Conservation (phyloP, 2,797 vertebrate genomes). For the Spinus pinus region DNA sequence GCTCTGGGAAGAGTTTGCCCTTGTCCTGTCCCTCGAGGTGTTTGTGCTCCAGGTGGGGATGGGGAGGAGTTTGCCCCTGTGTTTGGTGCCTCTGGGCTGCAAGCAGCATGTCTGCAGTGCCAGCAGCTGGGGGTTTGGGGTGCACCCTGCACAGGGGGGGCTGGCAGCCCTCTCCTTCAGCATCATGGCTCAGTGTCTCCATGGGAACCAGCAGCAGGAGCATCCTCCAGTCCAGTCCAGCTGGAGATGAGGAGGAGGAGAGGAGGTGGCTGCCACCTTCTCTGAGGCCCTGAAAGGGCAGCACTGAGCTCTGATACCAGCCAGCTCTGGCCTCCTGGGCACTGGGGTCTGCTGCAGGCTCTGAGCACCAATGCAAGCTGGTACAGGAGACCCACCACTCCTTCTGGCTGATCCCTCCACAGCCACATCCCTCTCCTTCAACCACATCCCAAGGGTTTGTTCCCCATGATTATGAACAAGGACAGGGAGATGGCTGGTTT, state of each 20-base stretch:
- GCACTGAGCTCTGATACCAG: not conserved
- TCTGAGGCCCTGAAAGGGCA: not conserved
- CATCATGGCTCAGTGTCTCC: constrained; percentile 55
- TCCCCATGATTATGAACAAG: accelerated
- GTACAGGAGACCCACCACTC: not conserved
- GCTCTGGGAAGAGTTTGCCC: not conserved
- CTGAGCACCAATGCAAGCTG: accelerated
- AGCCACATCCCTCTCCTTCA: not conserved
- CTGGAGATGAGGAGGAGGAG: not conserved
- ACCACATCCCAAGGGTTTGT: not conserved
- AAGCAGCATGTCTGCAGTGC: not conserved
- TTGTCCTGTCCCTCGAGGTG: not conserved
- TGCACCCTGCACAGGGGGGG: not conserved
- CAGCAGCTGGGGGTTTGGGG: not conserved
- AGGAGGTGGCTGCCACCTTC: not conserved
- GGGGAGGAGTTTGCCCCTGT: accelerated
- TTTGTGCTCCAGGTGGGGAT: not conserved
- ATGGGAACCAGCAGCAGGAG: constrained; percentile 73
- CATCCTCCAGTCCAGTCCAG: not conserved
- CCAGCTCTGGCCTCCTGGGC: not conserved
- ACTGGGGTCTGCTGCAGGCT: not conserved
- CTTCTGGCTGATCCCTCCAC: not conserved
- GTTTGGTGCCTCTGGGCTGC: not conserved
- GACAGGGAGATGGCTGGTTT: not conserved
- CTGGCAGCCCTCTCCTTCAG: not conserved